Base-by-base conservation (phyloP, 2,888 invertebrate genomes). In the Tiliacea citrago region DNA sequence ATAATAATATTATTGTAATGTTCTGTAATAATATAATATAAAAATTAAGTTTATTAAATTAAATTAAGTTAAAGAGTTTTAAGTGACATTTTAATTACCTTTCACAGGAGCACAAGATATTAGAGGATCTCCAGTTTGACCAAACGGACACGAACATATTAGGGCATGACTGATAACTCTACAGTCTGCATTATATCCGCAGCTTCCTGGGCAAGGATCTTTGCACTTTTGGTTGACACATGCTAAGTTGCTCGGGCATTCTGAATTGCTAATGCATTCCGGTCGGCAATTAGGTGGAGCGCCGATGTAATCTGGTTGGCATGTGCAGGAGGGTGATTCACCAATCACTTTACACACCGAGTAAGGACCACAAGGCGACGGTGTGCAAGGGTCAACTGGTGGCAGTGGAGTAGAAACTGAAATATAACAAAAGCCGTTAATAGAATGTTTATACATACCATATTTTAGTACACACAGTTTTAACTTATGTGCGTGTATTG, bases 141-240 rank as follows among this genome's bases (percentile, higher is more conserved):
- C 97, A 82, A 95, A 94, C 4, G 96, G 91, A 94, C 98, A 97
- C 77, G 97, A 96, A 92, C 97, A 97, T 83, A 97, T 97, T 42
- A 98, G 97, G 12, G 97, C 97, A 89, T 98, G 98, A 90, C 97
- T 98, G 63, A 98, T 97, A n/a, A 98, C 97, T 87, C 97, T 97
- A 91, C 98, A 98, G 84, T 97, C 97, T 5, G 98, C 97, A 90
- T 97, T 97, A 62, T 97, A 95, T 63, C 98, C 98, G 87, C 98
- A 98, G 65, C 97, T 97, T 73, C 97, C 97, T 39, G 97, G 97
- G 87, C 98, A 98, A 12, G 98, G 98, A 89, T 98, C 97, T 90
- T 94, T 96, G 90, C 98, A 98, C 93, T 97, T 98, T 87, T 97
- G 97, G 91, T 97, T 97, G 60, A 97, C 96, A 89, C 98, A 98